Conservation (phyloP, 2,113 vertebrate species). For the Dendrocopos noguchii region DNA sequence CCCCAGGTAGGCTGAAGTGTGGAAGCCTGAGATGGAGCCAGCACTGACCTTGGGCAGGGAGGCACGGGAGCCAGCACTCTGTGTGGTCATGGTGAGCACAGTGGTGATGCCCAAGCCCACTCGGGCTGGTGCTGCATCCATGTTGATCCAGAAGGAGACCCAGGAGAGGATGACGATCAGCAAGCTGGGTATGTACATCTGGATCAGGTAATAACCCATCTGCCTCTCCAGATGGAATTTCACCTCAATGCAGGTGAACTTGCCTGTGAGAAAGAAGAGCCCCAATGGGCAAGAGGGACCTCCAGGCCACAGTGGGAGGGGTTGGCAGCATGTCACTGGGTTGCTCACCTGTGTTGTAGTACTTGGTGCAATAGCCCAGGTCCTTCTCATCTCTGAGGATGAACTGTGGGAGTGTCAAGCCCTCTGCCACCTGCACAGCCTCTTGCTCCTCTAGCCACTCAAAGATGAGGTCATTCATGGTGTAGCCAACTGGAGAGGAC, state of each 20-base stretch:
- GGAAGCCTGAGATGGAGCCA: background rate
- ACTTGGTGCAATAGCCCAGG: slow-evolving; percentile 92
- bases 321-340: background rate
- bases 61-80: slow-evolving; percentile 90
- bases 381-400: slow-evolving; percentile 91
- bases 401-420: slow-evolving; percentile 92
- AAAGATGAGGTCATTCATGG: slow-evolving; percentile 94
- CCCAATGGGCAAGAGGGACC: rapidly evolving
- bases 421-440: slow-evolving; percentile 92
- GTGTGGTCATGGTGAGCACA: slow-evolving; percentile 93
- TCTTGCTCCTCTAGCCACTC: slow-evolving; percentile 89
- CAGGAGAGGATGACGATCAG: slow-evolving; percentile 94
- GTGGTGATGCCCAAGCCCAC: slow-evolving; percentile 94
- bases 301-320: rapidly evolving
- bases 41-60: slow-evolving; percentile 88
- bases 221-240: slow-evolving; percentile 94
- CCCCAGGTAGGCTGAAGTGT: rapidly evolving
- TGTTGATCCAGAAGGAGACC: slow-evolving; percentile 96
- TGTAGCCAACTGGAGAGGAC: slow-evolving; percentile 86
- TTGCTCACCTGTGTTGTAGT: slow-evolving; percentile 92
- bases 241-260: slow-evolving; percentile 94
- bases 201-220: slow-evolving; percentile 96
- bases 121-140: slow-evolving; percentile 90
- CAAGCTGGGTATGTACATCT: slow-evolving; percentile 95
- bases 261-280: slow-evolving; percentile 70